These are phyloP conservation scores for Dysidea cf. avara DNA, from an alignment of 37 sponge, comb jelly and placozoan species.

Conservation along the genomic window DNA sequence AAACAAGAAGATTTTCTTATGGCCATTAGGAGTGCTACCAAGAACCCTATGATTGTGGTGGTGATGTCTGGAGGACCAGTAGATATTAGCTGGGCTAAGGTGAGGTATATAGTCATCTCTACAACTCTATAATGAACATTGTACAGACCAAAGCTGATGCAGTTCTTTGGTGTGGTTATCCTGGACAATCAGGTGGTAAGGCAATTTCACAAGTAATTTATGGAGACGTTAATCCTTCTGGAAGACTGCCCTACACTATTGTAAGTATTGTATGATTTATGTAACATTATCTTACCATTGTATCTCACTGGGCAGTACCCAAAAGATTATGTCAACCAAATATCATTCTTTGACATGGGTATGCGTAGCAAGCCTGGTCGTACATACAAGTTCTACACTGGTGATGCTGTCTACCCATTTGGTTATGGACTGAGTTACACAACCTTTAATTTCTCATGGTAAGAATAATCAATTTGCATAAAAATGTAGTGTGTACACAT, in stretches of 20 bases:
- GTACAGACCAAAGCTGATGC: too few relatives aligned
- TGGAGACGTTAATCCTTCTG: slow-evolving; percentile 69
- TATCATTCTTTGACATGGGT: slow-evolving; percentile 65
- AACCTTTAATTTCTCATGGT: slow-evolving; percentile 60
- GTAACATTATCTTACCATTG: too few relatives aligned
- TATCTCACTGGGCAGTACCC: slow-evolving; percentile 50
- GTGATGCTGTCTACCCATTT: slow-evolving; percentile 61
- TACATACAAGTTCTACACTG: slow-evolving; percentile 82
- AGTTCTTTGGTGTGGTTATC: too few relatives aligned
- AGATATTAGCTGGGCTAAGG: slow-evolving; percentile 68
- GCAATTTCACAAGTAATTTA: slow-evolving; percentile 68
- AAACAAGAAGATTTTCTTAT: too few relatives aligned
- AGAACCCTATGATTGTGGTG: too few relatives aligned
- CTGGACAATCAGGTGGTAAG: too few relatives aligned
- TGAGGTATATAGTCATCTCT: too few relatives aligned
- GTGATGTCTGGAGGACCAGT: slow-evolving; percentile 82
- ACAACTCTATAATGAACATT: too few relatives aligned
- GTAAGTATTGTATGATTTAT: slow-evolving; percentile 23
- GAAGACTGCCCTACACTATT: slow-evolving; percentile 77
- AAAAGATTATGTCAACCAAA: slow-evolving; percentile 71
- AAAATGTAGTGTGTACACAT: too few relatives aligned
- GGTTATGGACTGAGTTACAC: slow-evolving; percentile 79
- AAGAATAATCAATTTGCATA: background rate
- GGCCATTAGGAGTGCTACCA: too few relatives aligned
- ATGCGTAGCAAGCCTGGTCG: slow-evolving; percentile 71